phyloP scores from a whole-genome alignment of 2,797 vertebrate genomes.

The Eulemur mongoz region DNA sequence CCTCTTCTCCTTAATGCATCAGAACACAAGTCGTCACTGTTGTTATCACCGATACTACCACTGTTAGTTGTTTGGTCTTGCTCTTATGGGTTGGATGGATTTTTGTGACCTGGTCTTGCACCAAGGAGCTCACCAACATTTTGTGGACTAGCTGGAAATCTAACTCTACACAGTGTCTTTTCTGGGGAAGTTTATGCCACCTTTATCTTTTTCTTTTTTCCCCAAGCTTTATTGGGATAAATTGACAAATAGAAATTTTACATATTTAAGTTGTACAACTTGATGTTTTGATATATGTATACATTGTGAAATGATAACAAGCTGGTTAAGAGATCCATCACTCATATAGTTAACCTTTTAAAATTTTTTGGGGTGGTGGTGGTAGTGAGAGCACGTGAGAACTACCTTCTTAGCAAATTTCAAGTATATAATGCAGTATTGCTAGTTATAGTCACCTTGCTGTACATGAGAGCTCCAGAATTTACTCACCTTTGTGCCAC shows the following conservation, averaged over 20 bases:
- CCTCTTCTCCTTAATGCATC: not conserved
- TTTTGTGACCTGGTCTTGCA: not conserved
- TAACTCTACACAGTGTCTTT: not conserved
- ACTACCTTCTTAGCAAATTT: not conserved
- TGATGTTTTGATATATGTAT: not conserved
- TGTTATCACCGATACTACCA: not conserved
- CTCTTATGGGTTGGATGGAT: not conserved
- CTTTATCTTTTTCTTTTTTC: not conserved
- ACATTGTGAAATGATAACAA: not conserved
- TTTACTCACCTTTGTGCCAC: not conserved
- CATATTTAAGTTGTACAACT: not conserved
- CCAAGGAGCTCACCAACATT: not conserved
- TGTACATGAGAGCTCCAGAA: not conserved
- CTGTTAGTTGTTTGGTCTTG: not conserved
- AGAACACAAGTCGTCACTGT: not conserved
- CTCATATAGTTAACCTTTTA: not conserved
- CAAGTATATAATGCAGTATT: not conserved
- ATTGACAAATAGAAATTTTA: not conserved
- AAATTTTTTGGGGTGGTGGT: not conserved
- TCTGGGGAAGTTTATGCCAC: not conserved
- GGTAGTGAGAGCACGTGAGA: not conserved
- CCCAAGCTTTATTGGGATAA: not conserved
- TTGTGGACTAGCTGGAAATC: not conserved
- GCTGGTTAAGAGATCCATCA: not conserved
- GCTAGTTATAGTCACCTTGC: too few species aligned